Base-by-base conservation (phyloP, 1,140 invertebrate genomes). In the Panagrolaimus sp. region DNA sequence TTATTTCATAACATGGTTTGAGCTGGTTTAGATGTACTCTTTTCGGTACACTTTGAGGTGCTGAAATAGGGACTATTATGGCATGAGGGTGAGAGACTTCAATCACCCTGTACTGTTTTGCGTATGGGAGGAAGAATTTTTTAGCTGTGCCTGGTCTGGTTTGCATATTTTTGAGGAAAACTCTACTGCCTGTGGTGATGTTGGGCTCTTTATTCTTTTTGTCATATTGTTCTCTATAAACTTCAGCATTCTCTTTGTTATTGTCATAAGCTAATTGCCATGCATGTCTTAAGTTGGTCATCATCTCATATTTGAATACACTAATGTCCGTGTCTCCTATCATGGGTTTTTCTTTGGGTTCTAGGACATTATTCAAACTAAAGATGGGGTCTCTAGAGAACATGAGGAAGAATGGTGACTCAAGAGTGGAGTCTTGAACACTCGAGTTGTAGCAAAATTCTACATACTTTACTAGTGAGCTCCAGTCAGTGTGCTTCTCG, bases 401-500 rank as follows among this genome's bases (percentile, higher is more conserved):
- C 27, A 71, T 20, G 3, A 71, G 16, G 31, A 57, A 71, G 0
- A 63, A 71, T 14, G 70, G 70, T 8, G 70, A 20, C 43, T 71
- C 70, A 5, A 45, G 9, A 1, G 70, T 71, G 0, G 68, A 4
- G 9, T n/a, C 9, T 25, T 71, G 69, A 0, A 70, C 42, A 13
- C 69, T 31, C 0, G 70, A 72, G 43, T 71, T 71, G 48, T 71
- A 71, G 16, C 70, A 71, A 47, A 67, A 71, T n/a, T 20, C 20
- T 11, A 57, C 67, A 9, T 16, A 62, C 8, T 57, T 14, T 31
- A 70, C n/a, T n/a, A 38, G 65, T 13, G 63, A 43, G 16, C 69
- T 67, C 43, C 72, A 71, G 14, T 71, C 69, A 7, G 57, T 25
- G 14, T 71, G 14, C 0, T 71, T 57, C 13, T 47, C 20, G 4